Evolutionary conservation across 2,797 vertebrate genomes (phyloP).

Genomic region (Botia kubotai): DNA sequence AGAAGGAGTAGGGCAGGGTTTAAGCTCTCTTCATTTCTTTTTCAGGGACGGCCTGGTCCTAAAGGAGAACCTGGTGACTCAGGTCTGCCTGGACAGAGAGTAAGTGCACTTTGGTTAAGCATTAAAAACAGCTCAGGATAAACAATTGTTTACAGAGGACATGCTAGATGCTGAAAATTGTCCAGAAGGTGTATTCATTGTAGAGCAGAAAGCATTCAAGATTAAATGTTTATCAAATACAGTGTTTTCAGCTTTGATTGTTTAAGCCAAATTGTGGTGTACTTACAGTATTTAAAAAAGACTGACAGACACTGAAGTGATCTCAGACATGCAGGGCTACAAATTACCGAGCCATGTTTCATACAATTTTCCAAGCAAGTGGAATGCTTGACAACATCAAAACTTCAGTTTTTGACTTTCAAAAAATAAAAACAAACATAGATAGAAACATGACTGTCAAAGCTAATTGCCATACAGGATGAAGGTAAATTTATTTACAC

Average conservation of each 20-base stretch:
- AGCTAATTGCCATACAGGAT: background rate
- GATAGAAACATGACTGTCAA: background rate
- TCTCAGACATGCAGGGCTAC: background rate
- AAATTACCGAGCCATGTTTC: background rate
- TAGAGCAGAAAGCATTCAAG: background rate
- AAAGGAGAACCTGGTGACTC: slow-evolving; percentile 94
- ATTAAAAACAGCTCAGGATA: background rate
- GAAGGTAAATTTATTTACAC: slow-evolving; percentile 18
- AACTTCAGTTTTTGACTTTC: slow-evolving; percentile 16
- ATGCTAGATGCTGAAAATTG: slow-evolving; percentile 60
- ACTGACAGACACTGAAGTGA: background rate
- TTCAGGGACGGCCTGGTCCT: slow-evolving; percentile 92
- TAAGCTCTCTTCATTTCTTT: slow-evolving; percentile 43
- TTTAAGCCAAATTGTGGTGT: background rate
- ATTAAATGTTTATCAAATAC: slow-evolving; percentile 13
- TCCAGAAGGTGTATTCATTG: background rate
- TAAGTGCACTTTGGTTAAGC: slow-evolving; percentile 75
- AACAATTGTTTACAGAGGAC: slow-evolving; percentile 55
- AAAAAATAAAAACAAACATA: slow-evolving; percentile 22
- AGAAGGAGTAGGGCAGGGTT: background rate
- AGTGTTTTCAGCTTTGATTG: slow-evolving; percentile 13
- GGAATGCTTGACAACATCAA: slow-evolving; percentile 9
- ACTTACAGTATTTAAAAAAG: background rate
- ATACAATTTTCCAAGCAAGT: background rate
- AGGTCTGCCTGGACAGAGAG: slow-evolving; percentile 86